phyloP scores from a whole-genome alignment of 2,797 vertebrate species.

The Anguilla megastoma region DNA sequence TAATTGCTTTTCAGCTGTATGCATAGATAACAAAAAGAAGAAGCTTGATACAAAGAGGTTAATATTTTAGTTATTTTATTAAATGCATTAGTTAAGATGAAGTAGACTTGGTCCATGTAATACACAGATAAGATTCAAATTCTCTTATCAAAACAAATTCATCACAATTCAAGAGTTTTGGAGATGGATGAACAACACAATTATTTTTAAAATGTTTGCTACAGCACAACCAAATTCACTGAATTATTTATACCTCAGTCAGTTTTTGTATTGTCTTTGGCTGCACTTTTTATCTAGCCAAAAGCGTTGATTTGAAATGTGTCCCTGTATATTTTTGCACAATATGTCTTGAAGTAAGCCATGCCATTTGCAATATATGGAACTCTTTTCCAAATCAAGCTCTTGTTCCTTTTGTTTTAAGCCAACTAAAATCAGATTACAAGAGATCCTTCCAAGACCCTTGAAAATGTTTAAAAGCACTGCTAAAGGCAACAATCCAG shows the following conservation, averaged over 20 bases:
- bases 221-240: background rate
- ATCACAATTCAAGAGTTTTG: background rate
- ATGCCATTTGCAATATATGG: background rate
- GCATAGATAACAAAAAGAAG: background rate
- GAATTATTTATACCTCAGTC: background rate
- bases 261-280: background rate
- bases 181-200: background rate
- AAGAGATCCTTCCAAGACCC: background rate
- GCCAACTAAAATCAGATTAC: background rate
- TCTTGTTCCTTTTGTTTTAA: background rate
- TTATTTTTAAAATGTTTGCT: background rate
- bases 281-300: background rate
- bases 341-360: background rate
- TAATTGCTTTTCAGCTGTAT: background rate
- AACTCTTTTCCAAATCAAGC: background rate
- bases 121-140: background rate
- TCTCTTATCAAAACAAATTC: background rate
- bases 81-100: background rate
- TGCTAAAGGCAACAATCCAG: background rate
- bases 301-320: constrained; percentile 1
- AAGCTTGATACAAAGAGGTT: background rate
- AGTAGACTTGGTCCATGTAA: background rate
- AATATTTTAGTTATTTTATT: background rate
- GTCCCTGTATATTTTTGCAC: background rate
- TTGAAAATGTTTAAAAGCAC: background rate